Evolutionary conservation across 1,140 invertebrate species (phyloP), one percentile per base, ranked within the genome.

Genomic region (Trachymyrmex cornetzi): DNA sequence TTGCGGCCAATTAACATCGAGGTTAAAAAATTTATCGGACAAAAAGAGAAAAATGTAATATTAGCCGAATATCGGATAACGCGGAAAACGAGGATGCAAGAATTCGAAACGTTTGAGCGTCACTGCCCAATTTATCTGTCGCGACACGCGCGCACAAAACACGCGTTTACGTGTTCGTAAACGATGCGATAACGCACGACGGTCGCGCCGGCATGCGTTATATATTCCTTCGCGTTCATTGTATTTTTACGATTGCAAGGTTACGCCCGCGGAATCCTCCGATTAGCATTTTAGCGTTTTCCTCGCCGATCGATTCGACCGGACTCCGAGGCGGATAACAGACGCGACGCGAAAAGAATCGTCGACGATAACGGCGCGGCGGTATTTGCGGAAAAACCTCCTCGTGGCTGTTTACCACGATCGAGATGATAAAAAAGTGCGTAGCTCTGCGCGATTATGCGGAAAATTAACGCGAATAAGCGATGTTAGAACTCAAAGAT

Each of bases 41-140:
- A 1, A 3, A 44, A 44, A 44, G 11, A 44, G 38, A 44, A 12
- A 44, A 44, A 44, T 44, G 38, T 12, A 44, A 44, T 44, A 44
- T 44, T 11, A 44, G 38, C 38, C 38, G 11, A 34, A 64, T 19
- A 19, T 12, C n/a, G n/a, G 34, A 50, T 24, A 30, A 9, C 14
- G 14, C 27, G 77, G 16, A 12, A 24, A 72, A 24, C 22, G 53
- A 61, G 11, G 38, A 44, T 44, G 38, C n/a, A 12, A 27, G 27
- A 19, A 44, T 63, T 22, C 48, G 72, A 90, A 89, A 85, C 11
- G 77, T 55, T 88, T 91, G 92, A 93, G 91, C 85, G 81, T 91
- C 92, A 92, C 89, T 92, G 91, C 89, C 88, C 89, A 92, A 94
- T 93, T 93, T 93, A 94, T 93, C 91, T 87, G 82, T 84, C 85